Evolutionary conservation across 2,113 vertebrate genomes (phyloP), one percentile per base, ranked within the genome.

Genomic region (Hiodon tergisus): DNA sequence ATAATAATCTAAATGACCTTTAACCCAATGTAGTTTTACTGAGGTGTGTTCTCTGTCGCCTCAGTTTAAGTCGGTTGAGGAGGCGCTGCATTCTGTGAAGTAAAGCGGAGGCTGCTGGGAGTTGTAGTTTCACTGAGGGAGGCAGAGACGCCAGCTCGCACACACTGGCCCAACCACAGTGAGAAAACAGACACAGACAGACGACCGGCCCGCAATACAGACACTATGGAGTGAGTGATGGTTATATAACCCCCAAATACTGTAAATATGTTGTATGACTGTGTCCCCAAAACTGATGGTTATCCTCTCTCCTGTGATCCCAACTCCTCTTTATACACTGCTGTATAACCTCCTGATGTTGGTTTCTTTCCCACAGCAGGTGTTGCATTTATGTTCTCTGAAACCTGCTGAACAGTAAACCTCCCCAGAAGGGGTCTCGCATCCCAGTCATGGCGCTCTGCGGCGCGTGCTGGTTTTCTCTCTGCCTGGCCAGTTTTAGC

Each of bases 181-280:
- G 83, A 87, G 83, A 85, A 71, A 87, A 77, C 65, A 48, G 63
- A 66, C 63, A 67, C 86, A 82, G 80, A 82, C 86, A 84, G 89
- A 90, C 87, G 83, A 81, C 87, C 79, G 53, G 83, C 84, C 87
- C 73, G 77, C 84, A 84, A 31, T 84, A 86, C 88, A 85, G 81
- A 86, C 86, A 78, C 81, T 79, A 92, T 92, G 91, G 91, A 92
- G 91, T 92, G 89, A 92, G 91, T 92, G 81, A 83, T 86, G 85
- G 84, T 79, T 82, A 80, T 82, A 78, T 66, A 78, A 79, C 17
- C 80, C 81, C 82, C 10, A 69, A 69, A 9, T 11, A 11, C 60
- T 73, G 5, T 73, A 54, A 31, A 62, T 73, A 50, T 66, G 9
- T 55, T 73, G 16, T 53, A 50, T 60, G n/a, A 54, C 48, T 65